Base-by-base conservation (phyloP, 2,888 invertebrate genomes). In the Tipula helvola region DNA sequence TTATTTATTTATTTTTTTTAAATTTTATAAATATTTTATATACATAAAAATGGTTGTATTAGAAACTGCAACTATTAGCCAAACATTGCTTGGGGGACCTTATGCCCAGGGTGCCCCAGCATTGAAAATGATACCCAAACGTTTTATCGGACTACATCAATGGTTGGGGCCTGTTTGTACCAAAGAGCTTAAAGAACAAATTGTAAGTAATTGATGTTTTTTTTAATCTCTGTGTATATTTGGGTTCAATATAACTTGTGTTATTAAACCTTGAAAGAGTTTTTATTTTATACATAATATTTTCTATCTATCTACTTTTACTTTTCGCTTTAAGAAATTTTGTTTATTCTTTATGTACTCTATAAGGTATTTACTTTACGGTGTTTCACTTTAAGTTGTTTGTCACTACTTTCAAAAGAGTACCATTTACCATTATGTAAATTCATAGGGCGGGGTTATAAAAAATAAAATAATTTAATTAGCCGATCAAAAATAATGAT, bases 141-240 rank as follows among this genome's bases (percentile, higher is more conserved):
- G 97, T 90, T 97, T 96, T 92, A 96, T 97, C 91, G 96, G 96
- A 93, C 94, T 97, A 91, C 97, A 97, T 92, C 96, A 96, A 92
- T 97, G 96, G 96, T 93, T 97, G 90, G 96, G 96, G 90, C 97
- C 97, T 89, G 93, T 95, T 90, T 94, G 96, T 88, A 93, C 94
- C 90, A 96, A 96, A 93, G 96, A 96, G 93, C 93, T 95, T 90
- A 95, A 95, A 92, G 93, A 95, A 90, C 95, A 95, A 94, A 94
- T 95, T 92, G 95, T 95, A 94, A 93, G 93, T 93, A 57, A 57
- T 86, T 47, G 13, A 36, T 52, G 3, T 52, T 52, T 52, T 47
- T 42, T 44, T 44, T 44, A 10, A 10, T 44, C 8, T 18, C 10
- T 71, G 71, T 57, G 5, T 16, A 28, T 71, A 28, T 71, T 13